Conservation (phyloP, 2,888 invertebrate species). For the Cenopis cana region DNA sequence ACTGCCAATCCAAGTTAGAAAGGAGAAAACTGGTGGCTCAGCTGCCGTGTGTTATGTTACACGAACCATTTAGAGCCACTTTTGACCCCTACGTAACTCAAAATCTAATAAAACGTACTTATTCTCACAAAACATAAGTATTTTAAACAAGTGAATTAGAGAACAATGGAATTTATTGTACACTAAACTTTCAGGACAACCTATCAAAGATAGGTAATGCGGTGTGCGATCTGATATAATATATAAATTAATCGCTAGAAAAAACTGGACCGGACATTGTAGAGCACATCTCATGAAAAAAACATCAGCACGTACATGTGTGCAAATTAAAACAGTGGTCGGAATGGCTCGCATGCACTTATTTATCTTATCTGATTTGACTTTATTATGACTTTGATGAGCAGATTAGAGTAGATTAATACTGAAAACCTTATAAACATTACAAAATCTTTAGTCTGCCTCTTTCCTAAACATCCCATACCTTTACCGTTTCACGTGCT, state of each 20-base stretch:
- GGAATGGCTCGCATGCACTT: not conserved
- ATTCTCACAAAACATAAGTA: too few species aligned
- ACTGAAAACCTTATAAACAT: not conserved
- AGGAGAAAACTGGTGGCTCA: too few species aligned
- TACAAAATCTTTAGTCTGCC: not conserved
- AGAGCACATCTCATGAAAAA: not conserved
- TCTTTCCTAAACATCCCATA: not conserved
- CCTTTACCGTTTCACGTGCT: constrained; percentile 24
- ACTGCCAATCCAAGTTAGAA: not conserved
- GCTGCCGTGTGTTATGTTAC: too few species aligned
- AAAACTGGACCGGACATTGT: not conserved
- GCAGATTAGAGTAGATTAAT: not conserved
- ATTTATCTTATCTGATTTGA: not conserved
- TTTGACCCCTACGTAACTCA: too few species aligned
- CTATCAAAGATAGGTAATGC: not conserved
- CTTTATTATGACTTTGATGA: not conserved
- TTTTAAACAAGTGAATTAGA: not conserved
- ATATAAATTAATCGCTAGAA: not conserved
- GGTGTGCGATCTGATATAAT: too few species aligned
- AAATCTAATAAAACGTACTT: too few species aligned
- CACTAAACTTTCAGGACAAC: not conserved
- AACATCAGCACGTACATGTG: not conserved
- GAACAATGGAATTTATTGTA: not conserved
- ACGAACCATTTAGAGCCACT: too few species aligned
- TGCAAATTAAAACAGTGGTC: not conserved